These are phyloP conservation scores for Schizaphis graminum DNA, from an alignment of 2,888 invertebrate species.

Conservation along the genomic window DNA sequence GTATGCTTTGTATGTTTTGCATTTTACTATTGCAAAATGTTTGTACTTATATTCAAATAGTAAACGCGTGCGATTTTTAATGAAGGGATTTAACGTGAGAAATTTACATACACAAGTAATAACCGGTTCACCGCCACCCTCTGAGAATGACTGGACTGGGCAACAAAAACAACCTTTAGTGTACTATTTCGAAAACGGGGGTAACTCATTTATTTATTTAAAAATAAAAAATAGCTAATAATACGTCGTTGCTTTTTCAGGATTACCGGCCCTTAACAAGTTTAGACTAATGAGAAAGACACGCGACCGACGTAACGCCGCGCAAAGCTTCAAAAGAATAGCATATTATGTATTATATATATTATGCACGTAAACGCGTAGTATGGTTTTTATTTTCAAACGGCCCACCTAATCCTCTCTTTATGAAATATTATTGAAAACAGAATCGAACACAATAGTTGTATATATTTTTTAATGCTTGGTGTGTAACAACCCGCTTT, in stretches of 20 bases:
- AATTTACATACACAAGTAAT: slow-evolving; percentile 42
- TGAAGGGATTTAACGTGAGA: slow-evolving; percentile 44
- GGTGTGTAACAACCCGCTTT: neutral
- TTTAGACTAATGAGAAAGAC: slow-evolving; percentile 62
- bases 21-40: slow-evolving; percentile 23
- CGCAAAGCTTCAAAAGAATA: slow-evolving; percentile 53
- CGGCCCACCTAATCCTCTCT: slow-evolving; percentile 57
- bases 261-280: slow-evolving; percentile 52
- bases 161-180: slow-evolving; percentile 26
- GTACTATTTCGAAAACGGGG: slow-evolving; percentile 20
- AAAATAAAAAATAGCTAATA: slow-evolving; percentile 43
- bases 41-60: neutral
- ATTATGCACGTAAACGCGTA: neutral
- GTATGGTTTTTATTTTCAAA: slow-evolving; percentile 47
- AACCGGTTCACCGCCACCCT: slow-evolving; percentile 46
- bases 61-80: slow-evolving; percentile 25
- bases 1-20: neutral
- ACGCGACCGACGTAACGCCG: slow-evolving; percentile 63
- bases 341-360: neutral
- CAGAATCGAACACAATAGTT: slow-evolving; percentile 25
- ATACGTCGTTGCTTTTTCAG: slow-evolving; percentile 44
- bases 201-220: slow-evolving; percentile 39
- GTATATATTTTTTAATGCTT: neutral
- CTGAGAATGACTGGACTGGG: neutral
- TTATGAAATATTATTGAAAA: slow-evolving; percentile 59